Evolutionary conservation across 1,140 invertebrate species (phyloP).

Genomic region (Armadillidium nasatum): DNA sequence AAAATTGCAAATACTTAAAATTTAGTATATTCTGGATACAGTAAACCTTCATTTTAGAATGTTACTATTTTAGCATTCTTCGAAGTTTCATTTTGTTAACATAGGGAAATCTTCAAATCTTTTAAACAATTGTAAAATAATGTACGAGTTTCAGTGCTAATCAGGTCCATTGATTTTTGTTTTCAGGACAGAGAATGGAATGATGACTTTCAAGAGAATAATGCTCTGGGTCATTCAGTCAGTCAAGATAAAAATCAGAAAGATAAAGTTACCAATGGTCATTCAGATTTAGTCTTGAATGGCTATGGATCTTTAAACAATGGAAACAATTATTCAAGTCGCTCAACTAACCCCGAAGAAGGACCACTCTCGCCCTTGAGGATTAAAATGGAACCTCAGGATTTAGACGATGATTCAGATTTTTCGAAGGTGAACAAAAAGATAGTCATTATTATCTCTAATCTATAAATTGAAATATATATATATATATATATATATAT

Average conservation of each 20-base stretch:
- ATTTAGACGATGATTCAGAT: neutral
- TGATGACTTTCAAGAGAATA: neutral
- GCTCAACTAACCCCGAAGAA: neutral
- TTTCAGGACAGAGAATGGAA: slow-evolving; percentile 8
- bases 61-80: no score
- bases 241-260: neutral
- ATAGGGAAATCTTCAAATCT: no score
- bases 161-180: no score
- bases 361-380: neutral
- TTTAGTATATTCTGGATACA: neutral
- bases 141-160: no score
- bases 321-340: neutral
- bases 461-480: no score
- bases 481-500: no score
- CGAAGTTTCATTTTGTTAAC: no score
- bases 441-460: no score
- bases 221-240: neutral
- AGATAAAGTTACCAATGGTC: neutral
- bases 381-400: neutral
- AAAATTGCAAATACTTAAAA: neutral
- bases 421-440: neutral
- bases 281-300: neutral
- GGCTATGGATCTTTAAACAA: neutral
- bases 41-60: neutral
- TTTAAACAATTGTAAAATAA: no score